Evolutionary conservation across 2,888 invertebrate species (phyloP).

Genomic region (Trisateles emortualis): DNA sequence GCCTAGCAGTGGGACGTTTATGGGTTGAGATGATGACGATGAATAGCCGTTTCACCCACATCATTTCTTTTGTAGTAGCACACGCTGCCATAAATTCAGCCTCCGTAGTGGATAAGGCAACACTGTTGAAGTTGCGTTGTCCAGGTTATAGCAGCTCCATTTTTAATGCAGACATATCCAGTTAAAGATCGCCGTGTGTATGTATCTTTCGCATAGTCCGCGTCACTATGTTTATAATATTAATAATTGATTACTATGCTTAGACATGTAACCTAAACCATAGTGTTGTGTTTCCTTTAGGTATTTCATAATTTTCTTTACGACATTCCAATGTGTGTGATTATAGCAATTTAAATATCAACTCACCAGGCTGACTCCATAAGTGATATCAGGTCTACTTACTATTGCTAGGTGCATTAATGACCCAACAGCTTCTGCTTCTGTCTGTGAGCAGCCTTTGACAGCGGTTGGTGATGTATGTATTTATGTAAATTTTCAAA

Average conservation of each 20-base stretch:
- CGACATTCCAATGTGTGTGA: slow-evolving; percentile 22
- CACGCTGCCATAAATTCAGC: no score
- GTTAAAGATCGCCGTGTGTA: slow-evolving; percentile 10
- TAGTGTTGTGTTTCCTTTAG: slow-evolving; percentile 25
- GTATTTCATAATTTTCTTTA: slow-evolving; percentile 26
- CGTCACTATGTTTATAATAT: slow-evolving; percentile 4
- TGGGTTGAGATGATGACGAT: no score
- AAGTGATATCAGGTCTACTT: slow-evolving; percentile 8
- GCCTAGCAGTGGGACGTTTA: no score
- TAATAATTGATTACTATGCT: not conserved
- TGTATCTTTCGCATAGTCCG: slow-evolving; percentile 12
- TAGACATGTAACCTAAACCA: slow-evolving; percentile 13
- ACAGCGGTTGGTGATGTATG: no score
- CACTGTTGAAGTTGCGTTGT: slow-evolving; percentile 9
- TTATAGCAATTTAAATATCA: slow-evolving; percentile 16
- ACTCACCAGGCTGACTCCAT: slow-evolving; percentile 4
- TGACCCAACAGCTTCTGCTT: slow-evolving; percentile 32
- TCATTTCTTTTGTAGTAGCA: slow-evolving; percentile 7
- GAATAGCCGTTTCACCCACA: no score
- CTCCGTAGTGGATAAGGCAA: not conserved
- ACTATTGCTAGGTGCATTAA: slow-evolving; percentile 25
- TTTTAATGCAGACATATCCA: slow-evolving; percentile 17
- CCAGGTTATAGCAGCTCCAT: slow-evolving; percentile 18
- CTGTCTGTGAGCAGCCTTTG: no score
- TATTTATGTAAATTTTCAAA: no score